Evolutionary conservation across 2,797 vertebrate genomes (phyloP).

Genomic region (Hypotaenidia okinawae): DNA sequence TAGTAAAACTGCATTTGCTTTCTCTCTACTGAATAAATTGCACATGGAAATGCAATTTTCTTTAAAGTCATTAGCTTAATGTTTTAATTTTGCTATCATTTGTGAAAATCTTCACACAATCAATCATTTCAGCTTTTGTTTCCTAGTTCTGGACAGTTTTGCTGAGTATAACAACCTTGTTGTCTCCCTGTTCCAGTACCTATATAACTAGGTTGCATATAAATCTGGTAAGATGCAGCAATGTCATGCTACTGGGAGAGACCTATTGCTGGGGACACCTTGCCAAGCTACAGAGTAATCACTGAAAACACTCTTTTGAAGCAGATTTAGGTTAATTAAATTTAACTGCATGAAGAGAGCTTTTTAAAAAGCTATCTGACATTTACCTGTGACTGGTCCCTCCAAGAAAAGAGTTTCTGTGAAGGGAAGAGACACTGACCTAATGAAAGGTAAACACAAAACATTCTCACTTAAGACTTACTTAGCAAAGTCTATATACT

Average conservation of each 20-base stretch:
- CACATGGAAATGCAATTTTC: slow-evolving; percentile 73
- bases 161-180: slow-evolving; percentile 21
- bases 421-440: slow-evolving; percentile 26
- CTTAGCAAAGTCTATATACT: slow-evolving; percentile 23
- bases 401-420: slow-evolving; percentile 40
- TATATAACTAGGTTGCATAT: background rate
- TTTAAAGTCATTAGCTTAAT: slow-evolving; percentile 77
- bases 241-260: background rate
- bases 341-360: slow-evolving; percentile 16
- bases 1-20: slow-evolving; percentile 37
- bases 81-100: slow-evolving; percentile 76
- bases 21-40: slow-evolving; percentile 55
- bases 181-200: background rate
- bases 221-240: background rate
- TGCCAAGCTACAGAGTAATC: background rate
- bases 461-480: slow-evolving; percentile 2
- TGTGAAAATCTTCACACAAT: slow-evolving; percentile 62
- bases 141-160: slow-evolving; percentile 41
- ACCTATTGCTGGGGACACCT: slow-evolving; percentile 18
- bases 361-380: slow-evolving; percentile 32
- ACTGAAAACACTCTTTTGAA: background rate
- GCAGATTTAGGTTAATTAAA: slow-evolving; percentile 43
- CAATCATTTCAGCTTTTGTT: slow-evolving; percentile 59
- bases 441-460: slow-evolving; percentile 56
- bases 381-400: slow-evolving; percentile 38